Base-by-base conservation (phyloP, 2,113 vertebrate genomes). In the Syngnathus scovelli region DNA sequence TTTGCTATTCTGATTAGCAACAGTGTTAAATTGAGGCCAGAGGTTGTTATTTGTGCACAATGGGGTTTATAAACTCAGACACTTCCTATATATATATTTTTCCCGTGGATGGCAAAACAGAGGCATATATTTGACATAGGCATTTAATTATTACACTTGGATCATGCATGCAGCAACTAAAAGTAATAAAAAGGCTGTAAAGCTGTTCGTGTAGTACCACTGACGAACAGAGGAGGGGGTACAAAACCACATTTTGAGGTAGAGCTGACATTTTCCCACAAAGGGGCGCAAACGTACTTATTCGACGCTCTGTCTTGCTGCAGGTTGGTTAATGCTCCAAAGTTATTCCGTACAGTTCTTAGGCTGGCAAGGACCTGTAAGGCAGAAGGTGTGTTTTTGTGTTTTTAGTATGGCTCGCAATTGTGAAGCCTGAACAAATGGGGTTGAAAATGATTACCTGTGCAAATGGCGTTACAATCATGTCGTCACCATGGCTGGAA, bases 381-480 rank as follows among this genome's bases (percentile, higher is more conserved):
- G 7, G 11, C 12, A 76, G 6, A 67, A 2, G 3, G 44, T 0
- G 33, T 23, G 23, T 23, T 23, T 23, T 44, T 27, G 27, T 15
- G 11, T 11, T n/a, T 39, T 12, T 61, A 21, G 41, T 46, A 15
- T 46, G 11, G 5, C 6, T 48, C 27, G 55, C 55, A 36, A 43
- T 15, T 16, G 46, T 5, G 39, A 37, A 19, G 9, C 18, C 59
- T 12, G 59, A 41, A 61, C 1, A 70, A 16, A 4, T 46, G 37
- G 1, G 8, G 23, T 0, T 4, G 51, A 7, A 44, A 66, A n/a
- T 18, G 60, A 94, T 90, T 90, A 99, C 97, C 95, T 99, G 97
- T 92, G 97, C 97, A 93, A 99, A 99, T 59, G 97, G 97, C 52
- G 97, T 99, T 93, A 99, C 97, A 92, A 99, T 99, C 93, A 98